A percentile compares a stretch with the other conserved stretches of the same genome.
Evolutionary conservation across 2,797 vertebrate species (phyloP).

Genomic region (Anabacerthia variegaticeps): DNA sequence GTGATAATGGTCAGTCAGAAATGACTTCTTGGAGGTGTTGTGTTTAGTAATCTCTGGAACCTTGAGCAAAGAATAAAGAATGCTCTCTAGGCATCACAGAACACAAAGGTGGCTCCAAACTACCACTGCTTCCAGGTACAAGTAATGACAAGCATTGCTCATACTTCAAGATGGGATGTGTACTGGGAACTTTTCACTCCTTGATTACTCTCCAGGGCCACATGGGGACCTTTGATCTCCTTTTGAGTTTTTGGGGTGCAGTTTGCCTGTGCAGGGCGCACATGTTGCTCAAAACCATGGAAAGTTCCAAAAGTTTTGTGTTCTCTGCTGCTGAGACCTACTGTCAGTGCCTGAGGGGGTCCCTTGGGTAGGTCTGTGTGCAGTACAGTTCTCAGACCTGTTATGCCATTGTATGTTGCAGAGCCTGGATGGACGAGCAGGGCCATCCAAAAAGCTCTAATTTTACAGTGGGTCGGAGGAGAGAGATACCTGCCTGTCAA

Average conservation of each 20-base stretch:
- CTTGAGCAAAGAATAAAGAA: not conserved
- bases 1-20: not conserved
- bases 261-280: not conserved
- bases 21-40: not conserved
- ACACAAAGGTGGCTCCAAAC: not conserved
- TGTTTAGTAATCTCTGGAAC: not conserved
- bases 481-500: not conserved
- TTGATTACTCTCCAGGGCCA: not conserved
- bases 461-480: not conserved
- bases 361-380: not conserved
- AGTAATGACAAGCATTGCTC: not conserved
- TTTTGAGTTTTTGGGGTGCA: not conserved
- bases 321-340: not conserved
- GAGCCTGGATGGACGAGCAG: rapidly evolving
- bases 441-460: not conserved
- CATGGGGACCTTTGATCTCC: not conserved
- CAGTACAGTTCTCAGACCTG: not conserved
- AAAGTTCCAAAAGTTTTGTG: not conserved
- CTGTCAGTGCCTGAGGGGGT: not conserved
- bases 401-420: rapidly evolving
- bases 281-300: not conserved
- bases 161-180: not conserved
- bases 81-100: not conserved
- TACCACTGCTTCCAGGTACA: not conserved
- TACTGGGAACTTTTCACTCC: not conserved